Conservation (phyloP, 2,113 vertebrate species). For the Heterotilapia buettikoferi region DNA sequence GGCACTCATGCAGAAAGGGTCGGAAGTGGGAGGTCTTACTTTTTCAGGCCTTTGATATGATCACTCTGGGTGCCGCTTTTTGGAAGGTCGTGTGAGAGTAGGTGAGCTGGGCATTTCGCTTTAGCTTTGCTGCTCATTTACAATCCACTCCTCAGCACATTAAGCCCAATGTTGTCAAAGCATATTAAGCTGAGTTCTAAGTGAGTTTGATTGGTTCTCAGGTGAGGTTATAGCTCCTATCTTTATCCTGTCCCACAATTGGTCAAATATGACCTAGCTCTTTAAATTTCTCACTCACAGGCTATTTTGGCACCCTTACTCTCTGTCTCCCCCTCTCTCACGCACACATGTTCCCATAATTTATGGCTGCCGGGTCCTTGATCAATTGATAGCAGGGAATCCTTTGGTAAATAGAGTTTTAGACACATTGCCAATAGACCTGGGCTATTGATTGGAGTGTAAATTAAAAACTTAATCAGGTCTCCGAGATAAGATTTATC, state of each 20-base stretch:
- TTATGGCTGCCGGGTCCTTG: constrained; percentile 95
- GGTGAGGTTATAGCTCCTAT: constrained; percentile 21
- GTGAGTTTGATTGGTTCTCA: neutral
- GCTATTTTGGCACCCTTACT: constrained; percentile 8
- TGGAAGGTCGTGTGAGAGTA: neutral
- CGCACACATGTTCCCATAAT: constrained; percentile 74
- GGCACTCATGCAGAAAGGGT: constrained; percentile 52
- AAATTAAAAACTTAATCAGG: constrained; percentile 99
- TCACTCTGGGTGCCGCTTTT: constrained; percentile 19
- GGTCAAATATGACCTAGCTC: constrained; percentile 11
- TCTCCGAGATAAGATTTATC: constrained; percentile 82
- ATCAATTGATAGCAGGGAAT: constrained; percentile 99
- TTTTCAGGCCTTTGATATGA: constrained; percentile 30
- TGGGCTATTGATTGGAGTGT: constrained; percentile 98
- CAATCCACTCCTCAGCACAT: neutral
- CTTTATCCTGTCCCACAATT: constrained; percentile 39
- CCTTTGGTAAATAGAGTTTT: constrained; percentile 99
- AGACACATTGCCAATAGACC: constrained; percentile 99
- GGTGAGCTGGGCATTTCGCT: neutral
- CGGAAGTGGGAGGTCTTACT: constrained; percentile 52
- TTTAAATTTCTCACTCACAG: constrained; percentile 6
- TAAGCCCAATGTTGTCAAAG: neutral
- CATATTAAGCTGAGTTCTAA: neutral
- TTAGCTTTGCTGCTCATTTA: neutral
- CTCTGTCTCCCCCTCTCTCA: neutral